phyloP scores from a whole-genome alignment of 1,140 invertebrate genomes.

The Aplysia californica region DNA sequence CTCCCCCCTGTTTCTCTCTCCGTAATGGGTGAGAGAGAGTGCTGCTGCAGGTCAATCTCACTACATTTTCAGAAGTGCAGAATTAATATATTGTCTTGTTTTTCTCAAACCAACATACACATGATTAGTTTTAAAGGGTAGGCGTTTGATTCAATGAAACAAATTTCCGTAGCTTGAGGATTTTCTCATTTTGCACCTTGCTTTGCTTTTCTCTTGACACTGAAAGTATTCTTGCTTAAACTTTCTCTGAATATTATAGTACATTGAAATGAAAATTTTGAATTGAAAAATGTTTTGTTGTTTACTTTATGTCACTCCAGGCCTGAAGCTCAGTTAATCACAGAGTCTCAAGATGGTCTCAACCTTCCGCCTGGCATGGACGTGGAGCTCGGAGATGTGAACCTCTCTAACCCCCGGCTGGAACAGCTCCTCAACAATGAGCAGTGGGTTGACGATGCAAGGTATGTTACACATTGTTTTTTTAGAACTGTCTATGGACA shows the following conservation, averaged over 20 bases:
- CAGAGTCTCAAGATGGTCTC: slow-evolving; percentile 39
- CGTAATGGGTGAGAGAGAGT: too few species aligned
- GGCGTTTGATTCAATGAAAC: too few species aligned
- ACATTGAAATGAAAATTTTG: not conserved
- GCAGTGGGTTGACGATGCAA: slow-evolving; percentile 75
- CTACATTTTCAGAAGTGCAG: too few species aligned
- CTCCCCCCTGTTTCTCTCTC: too few species aligned
- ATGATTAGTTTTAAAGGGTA: too few species aligned
- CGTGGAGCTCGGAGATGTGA: slow-evolving; percentile 71
- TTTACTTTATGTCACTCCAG: slow-evolving; percentile 30
- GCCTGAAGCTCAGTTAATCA: slow-evolving; percentile 67
- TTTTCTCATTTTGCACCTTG: too few species aligned
- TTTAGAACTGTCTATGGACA: not conserved
- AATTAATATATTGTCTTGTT: too few species aligned
- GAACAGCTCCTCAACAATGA: slow-evolving; percentile 73
- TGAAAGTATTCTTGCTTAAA: not conserved
- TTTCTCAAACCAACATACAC: too few species aligned
- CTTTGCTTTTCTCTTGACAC: too few species aligned
- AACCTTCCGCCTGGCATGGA: slow-evolving; percentile 45
- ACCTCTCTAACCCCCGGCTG: slow-evolving; percentile 69
- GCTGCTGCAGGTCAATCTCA: too few species aligned
- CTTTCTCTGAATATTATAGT: not conserved
- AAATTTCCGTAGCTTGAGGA: too few species aligned
- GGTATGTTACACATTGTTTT: slow-evolving; percentile 56
- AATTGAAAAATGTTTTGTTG: not conserved